Percentiles rank a stretch among this genome's conserved stretches.
Evolutionary conservation across 1,140 invertebrate genomes (phyloP).

Genomic region (Drosophila prosaltans): DNA sequence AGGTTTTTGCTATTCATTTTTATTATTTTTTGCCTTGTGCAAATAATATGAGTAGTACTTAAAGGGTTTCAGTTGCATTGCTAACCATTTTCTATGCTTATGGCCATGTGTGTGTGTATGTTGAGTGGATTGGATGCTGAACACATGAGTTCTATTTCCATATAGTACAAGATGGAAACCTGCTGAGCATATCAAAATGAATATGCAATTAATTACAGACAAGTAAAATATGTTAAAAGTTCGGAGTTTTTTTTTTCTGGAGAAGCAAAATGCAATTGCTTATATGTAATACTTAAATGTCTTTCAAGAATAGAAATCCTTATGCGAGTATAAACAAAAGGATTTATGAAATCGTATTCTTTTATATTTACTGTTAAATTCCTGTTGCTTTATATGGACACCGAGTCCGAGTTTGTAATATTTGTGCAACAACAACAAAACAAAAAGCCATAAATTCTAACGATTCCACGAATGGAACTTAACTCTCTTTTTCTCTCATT

Average conservation of each 20-base stretch:
- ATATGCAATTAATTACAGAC: slow-evolving; percentile 1
- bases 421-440: neutral
- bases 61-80: slow-evolving; percentile 55
- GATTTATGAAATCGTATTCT: too few species aligned
- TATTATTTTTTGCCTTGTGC: slow-evolving; percentile 46
- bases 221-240: neutral
- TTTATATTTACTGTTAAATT: neutral
- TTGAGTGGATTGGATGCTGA: neutral
- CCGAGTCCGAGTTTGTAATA: neutral
- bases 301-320: too few species aligned
- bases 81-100: slow-evolving; percentile 20
- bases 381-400: neutral
- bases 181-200: neutral
- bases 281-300: too few species aligned
- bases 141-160: neutral
- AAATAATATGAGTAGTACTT: slow-evolving; percentile 75
- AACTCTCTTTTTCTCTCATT: neutral
- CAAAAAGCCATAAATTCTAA: slow-evolving; percentile 44
- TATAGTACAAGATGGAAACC: slow-evolving; percentile 1
- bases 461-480: slow-evolving; percentile 44
- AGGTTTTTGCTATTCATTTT: too few species aligned
- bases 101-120: neutral
- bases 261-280: too few species aligned
- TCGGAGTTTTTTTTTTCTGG: too few species aligned
- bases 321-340: too few species aligned